Evolutionary conservation across 2,888 invertebrate genomes (phyloP), one percentile per base, ranked within the genome.

Genomic region (Brachynemurus nebulosus): DNA sequence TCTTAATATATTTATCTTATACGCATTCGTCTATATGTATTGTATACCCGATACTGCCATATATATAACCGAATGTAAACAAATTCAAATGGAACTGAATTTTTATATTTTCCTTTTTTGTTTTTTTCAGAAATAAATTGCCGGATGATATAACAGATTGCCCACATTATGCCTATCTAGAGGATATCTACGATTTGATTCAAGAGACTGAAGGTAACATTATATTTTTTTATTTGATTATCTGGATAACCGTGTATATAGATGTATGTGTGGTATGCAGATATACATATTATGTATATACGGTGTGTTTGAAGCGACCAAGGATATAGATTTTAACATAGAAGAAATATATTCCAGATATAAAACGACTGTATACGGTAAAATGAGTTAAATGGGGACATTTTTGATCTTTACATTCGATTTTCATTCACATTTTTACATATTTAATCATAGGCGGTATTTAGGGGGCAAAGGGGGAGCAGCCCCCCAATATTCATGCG

Each of bases 181-280:
- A 80, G 64, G 81, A 82, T 66, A 74, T 81, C 60, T 79, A 77
- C 57, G 80, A 81, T 55, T 71, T 76, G 20, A 68, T 80, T 30
- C 69, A 71, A 50, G 71, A 71, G 47, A 74, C 77, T 52, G 71
- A 71, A 63, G 76, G 80, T 80, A 67, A 75, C 66, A 55, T 35
- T 9, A 38, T 17, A 17, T 18, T 38, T 33, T 14, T 14, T 33
- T 33, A 33, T 33, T 33, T 6, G 5, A 33, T 33, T 14, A 33
- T 33, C 16, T 16, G 4, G 16, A 33, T 33, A 8, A n/a, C n/a
- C n/a, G n/a, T 25, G 8, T 25, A 25, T 25, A n/a, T 25, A n/a
- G 8, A 25, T 25, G 27, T 25, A 25, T 25, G 11, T 25, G 27
- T 25, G 11, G 27, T 8, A 25, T 25, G 27, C 8, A 25, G 27